Percentiles rank a stretch among this genome's conserved stretches.
phyloP scores from a whole-genome alignment of 2,888 invertebrate genomes.

The Eledona agricola region DNA sequence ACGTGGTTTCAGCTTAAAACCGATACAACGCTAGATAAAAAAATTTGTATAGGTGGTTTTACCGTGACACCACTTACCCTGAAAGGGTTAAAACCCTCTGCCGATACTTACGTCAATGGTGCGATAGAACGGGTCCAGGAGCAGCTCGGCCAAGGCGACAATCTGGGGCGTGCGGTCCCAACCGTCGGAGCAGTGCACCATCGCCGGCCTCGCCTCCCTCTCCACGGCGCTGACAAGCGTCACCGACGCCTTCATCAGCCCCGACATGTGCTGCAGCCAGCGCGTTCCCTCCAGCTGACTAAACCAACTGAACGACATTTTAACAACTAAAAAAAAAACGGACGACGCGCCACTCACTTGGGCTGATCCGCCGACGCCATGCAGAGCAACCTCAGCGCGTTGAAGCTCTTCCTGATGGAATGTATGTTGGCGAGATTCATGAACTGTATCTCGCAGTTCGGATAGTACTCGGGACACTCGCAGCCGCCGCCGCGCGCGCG shows the following conservation, averaged over 20 bases:
- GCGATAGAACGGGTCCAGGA: constrained; percentile 94
- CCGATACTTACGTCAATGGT: constrained; percentile 82
- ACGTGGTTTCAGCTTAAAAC: too few relatives aligned
- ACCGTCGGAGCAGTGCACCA: constrained; percentile 98
- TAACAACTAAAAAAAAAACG: constrained; percentile 11
- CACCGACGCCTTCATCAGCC: constrained; percentile 81
- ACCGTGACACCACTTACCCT: too few relatives aligned
- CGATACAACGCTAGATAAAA: too few relatives aligned
- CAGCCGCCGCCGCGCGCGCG: constrained; percentile 96
- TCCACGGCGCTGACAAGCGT: constrained; percentile 84
- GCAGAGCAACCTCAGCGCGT: constrained; percentile 81
- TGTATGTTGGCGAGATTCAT: constrained; percentile 99
- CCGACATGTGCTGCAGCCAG: constrained; percentile 92
- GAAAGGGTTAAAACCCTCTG: too few relatives aligned
- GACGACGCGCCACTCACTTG: constrained; percentile 67
- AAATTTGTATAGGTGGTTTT: too few relatives aligned
- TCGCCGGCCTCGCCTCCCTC: constrained; percentile 84
- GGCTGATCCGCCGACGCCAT: constrained; percentile 81
- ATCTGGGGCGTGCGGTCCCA: constrained; percentile 99
- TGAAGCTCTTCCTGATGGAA: constrained; percentile 92
- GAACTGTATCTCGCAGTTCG: constrained; percentile 93
- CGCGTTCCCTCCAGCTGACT: constrained; percentile 87
- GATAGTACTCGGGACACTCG: constrained; percentile 96
- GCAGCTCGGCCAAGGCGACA: constrained; percentile 88
- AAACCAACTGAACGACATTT: constrained; percentile 76